Evolutionary conservation across 2,888 invertebrate genomes (phyloP).

Genomic region (Spisula solida): DNA sequence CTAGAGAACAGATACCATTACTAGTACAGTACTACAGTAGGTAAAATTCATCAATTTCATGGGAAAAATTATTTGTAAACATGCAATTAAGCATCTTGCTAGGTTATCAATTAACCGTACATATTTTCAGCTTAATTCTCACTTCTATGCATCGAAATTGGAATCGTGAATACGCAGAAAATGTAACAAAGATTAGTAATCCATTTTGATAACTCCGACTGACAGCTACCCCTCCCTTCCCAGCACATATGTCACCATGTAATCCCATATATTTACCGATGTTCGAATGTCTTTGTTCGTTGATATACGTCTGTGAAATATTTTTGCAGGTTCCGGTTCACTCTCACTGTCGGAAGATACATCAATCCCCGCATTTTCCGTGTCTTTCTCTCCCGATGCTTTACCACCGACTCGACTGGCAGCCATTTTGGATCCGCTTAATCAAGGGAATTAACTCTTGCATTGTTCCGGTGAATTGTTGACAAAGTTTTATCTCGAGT

Average conservation of each 20-base stretch:
- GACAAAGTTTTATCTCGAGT: neutral
- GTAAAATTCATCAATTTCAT: no score
- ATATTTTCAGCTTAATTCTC: no score
- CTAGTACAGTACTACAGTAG: no score
- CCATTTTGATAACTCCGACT: slow-evolving; percentile 16
- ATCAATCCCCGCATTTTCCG: slow-evolving; percentile 86
- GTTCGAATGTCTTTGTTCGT: slow-evolving; percentile 94
- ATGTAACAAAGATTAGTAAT: neutral
- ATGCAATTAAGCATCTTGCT: no score
- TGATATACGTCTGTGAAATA: slow-evolving; percentile 93
- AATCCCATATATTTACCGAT: slow-evolving; percentile 90
- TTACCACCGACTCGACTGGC: slow-evolving; percentile 72
- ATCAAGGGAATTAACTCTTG: slow-evolving; percentile 56
- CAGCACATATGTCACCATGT: slow-evolving; percentile 36
- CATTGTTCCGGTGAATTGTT: slow-evolving; percentile 20
- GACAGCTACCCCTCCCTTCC: slow-evolving; percentile 3
- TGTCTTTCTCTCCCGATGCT: slow-evolving; percentile 71
- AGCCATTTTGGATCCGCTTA: slow-evolving; percentile 77
- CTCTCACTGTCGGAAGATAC: slow-evolving; percentile 94
- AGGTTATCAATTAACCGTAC: no score
- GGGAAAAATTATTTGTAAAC: no score
- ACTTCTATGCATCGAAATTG: no score
- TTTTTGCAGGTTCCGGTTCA: slow-evolving; percentile 93
- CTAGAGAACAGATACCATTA: no score
- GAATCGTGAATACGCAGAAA: neutral